Base-by-base conservation (phyloP, 92 coral and sea anemone genomes). In the Epizoanthus ramosus region DNA sequence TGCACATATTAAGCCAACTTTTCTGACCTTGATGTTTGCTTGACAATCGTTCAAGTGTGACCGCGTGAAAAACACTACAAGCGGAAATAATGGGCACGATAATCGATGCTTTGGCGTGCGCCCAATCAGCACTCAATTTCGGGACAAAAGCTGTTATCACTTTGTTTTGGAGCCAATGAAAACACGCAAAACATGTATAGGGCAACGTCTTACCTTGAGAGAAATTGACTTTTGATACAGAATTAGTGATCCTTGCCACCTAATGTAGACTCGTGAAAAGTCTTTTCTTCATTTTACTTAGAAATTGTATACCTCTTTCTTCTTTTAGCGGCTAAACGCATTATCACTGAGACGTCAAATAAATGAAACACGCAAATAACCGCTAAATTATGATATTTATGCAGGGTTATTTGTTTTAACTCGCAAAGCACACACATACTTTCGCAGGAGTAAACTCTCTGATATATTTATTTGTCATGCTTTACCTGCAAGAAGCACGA, bases 41-140 rank as follows among this genome's bases (percentile, higher is more conserved):
- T 37, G 68, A 39, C 70, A 52, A 47, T 23, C 5, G 14, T 6
- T 57, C 70, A 77, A 77, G 82, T 69, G 82, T 77, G 82, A 77
- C 82, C 82, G 82, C 63, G 82, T 77, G 82, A 77, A 77, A 75
- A 77, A 77, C 65, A 61, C 12, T 61, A 22, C 82, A 60, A 76
- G 71, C 82, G 82, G 82, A 77, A 77, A 77, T 77, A 60, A 77
- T 77, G 61, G 69, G 82, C 69, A 60, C 82, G 70, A 60, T 77
- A 77, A 53, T 14, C 50, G 82, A 39, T 43, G 37, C 68, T 45
- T 75, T 75, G 69, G 57, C 64, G 23, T 17, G 17, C 52, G 69
- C 64, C 61, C 80, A 74, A 74, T 74, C 67, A 75, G 28, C 80
- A 31, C 68, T 56, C 54, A 39, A 39, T 53, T 77, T 56, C 69